Conservation (phyloP, 2,888 invertebrate genomes). For the Heliconius aoede region DNA sequence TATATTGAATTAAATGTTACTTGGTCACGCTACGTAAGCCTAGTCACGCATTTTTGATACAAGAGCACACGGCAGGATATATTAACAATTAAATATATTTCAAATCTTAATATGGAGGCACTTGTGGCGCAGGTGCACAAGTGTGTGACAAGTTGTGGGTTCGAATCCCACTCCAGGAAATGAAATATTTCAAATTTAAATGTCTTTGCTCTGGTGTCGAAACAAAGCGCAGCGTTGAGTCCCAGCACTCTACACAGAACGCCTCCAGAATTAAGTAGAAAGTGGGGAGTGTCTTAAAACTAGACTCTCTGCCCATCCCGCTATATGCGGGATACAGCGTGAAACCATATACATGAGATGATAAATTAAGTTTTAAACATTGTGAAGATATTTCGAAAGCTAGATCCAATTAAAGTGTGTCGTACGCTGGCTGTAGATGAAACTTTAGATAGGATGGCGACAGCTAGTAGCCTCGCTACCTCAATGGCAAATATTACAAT, state of each 20-base stretch:
- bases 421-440: constrained; percentile 54
- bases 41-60: constrained; percentile 18
- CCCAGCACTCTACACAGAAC: too few relatives aligned
- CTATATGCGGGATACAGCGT: too few relatives aligned
- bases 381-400: constrained; percentile 47
- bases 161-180: too few relatives aligned
- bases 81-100: constrained; percentile 14
- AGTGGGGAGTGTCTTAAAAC: too few relatives aligned
- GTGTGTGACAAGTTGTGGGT: too few relatives aligned
- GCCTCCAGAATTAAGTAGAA: too few relatives aligned
- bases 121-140: too few relatives aligned
- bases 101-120: constrained; percentile 17
- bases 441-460: constrained; percentile 58
- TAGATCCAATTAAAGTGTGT: constrained; percentile 51
- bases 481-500: constrained; percentile 51
- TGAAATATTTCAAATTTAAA: neutral
- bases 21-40: constrained; percentile 15
- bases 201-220: too few relatives aligned
- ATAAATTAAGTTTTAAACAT: constrained; percentile 35
- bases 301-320: too few relatives aligned
- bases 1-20: constrained; percentile 11
- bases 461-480: constrained; percentile 51
- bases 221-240: too few relatives aligned
- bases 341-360: constrained; percentile 5
- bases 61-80: neutral